Evolutionary conservation across 2,113 vertebrate genomes (phyloP).

Genomic region (Xenopus tropicalis): DNA sequence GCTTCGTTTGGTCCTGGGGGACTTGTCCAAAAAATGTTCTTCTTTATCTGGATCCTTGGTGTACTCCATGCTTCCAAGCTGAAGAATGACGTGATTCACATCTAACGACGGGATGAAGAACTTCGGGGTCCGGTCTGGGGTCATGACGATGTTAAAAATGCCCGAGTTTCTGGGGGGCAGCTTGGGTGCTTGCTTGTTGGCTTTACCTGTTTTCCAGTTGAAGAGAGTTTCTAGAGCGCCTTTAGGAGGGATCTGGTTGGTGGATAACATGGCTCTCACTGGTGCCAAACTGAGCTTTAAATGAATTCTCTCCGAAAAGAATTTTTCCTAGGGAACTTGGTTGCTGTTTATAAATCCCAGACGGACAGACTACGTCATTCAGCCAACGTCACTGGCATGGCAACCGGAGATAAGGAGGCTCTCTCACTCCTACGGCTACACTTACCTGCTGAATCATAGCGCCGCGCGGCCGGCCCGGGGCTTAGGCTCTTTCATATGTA

Average conservation of each 20-base stretch:
- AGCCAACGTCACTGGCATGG: conserved; percentile 58
- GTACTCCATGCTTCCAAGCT: conserved; percentile 37
- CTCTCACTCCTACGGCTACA: conserved; percentile 46
- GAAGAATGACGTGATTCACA: conserved; percentile 43
- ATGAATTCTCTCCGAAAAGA: conserved; percentile 45
- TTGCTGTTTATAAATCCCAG: conserved; percentile 59
- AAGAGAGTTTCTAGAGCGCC: conserved; percentile 50
- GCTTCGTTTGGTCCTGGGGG: conserved; percentile 40
- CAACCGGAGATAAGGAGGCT: conserved; percentile 60
- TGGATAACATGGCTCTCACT: conserved; percentile 48
- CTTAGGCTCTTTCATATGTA: conserved; percentile 46
- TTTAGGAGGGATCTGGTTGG: conserved; percentile 47
- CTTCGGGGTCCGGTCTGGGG: conserved; percentile 61
- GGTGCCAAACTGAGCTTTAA: conserved; percentile 27
- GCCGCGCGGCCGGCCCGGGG: conserved; percentile 43
- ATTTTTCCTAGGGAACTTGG: conserved; percentile 31
- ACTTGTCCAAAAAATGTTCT: background rate
- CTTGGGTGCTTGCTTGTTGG: conserved; percentile 44
- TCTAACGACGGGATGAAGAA: conserved; percentile 65
- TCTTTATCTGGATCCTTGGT: background rate
- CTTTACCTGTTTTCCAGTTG: conserved; percentile 49
- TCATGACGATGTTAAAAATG: conserved; percentile 60
- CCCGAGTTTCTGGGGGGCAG: conserved; percentile 45
- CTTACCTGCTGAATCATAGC: conserved; percentile 49
- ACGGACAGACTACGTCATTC: conserved; percentile 43